Conservation (phyloP, 2,888 invertebrate genomes). For the Tetragonisca angustula region DNA sequence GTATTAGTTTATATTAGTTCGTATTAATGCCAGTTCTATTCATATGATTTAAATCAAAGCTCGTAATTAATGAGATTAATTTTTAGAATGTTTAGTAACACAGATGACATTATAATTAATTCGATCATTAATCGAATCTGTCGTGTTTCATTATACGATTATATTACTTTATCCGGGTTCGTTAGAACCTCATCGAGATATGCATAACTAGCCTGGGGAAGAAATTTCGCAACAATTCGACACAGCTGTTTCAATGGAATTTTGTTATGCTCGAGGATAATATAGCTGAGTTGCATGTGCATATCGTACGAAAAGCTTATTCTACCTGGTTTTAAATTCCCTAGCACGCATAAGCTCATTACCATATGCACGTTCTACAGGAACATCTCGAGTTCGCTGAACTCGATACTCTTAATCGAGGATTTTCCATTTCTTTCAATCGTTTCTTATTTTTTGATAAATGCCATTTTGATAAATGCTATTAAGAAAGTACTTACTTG, state of each 20-base stretch:
- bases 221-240: slow-evolving; percentile 47
- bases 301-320: slow-evolving; percentile 62
- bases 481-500: background rate
- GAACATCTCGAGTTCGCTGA: slow-evolving; percentile 68
- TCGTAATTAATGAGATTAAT: background rate
- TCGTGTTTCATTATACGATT: background rate
- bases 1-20: no score
- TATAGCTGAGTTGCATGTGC: slow-evolving; percentile 46
- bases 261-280: slow-evolving; percentile 59
- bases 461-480: slow-evolving; percentile 31
- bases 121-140: background rate
- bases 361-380: slow-evolving; percentile 69
- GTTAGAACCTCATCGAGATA: slow-evolving; percentile 11
- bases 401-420: slow-evolving; percentile 59
- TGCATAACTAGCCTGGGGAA: background rate
- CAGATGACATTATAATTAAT: background rate
- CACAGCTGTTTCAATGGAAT: slow-evolving; percentile 43
- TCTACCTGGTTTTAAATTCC: slow-evolving; percentile 72
- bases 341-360: slow-evolving; percentile 73
- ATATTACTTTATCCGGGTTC: background rate
- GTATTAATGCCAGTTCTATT: no score
- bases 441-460: slow-evolving; percentile 23
- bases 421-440: slow-evolving; percentile 38
- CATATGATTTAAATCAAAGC: no score
- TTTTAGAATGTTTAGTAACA: background rate